phyloP scores from a whole-genome alignment of 2,888 invertebrate genomes.

The Cerastis rubricosa region DNA sequence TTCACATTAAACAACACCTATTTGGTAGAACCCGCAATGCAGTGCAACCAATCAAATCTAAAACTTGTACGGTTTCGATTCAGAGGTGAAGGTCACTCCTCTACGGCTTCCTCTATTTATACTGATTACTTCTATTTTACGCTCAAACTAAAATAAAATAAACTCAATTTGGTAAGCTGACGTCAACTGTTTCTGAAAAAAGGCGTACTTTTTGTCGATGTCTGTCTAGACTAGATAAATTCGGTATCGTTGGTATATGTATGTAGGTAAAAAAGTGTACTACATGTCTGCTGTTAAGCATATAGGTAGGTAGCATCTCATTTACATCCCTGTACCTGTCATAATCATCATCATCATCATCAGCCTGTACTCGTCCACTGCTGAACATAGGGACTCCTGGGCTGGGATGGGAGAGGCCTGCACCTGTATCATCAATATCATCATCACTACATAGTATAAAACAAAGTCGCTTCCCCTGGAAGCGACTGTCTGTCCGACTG shows the following conservation, averaged over 20 bases:
- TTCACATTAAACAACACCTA: background rate
- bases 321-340: too few species aligned
- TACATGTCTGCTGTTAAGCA: constrained; percentile 19
- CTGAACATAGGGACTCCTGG: too few species aligned
- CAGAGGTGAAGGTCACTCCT: constrained; percentile 54
- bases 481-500: too few species aligned
- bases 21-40: constrained; percentile 33
- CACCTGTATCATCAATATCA: too few species aligned
- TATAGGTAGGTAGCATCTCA: background rate
- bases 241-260: background rate
- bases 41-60: constrained; percentile 45
- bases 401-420: too few species aligned
- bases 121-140: constrained; percentile 42
- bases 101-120: constrained; percentile 51
- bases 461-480: too few species aligned
- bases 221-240: constrained; percentile 40
- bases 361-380: too few species aligned
- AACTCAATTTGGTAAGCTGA: constrained; percentile 8
- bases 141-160: constrained; percentile 31
- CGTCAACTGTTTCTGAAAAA: constrained; percentile 31
- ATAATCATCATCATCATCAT: too few species aligned
- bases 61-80: constrained; percentile 57
- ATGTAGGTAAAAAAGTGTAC: constrained; percentile 14
- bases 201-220: constrained; percentile 15
- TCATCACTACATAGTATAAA: too few species aligned